Evolutionary conservation across 2,888 invertebrate species (phyloP), one percentile per base, ranked within the genome.

Genomic region (Standfussiana lucernea): DNA sequence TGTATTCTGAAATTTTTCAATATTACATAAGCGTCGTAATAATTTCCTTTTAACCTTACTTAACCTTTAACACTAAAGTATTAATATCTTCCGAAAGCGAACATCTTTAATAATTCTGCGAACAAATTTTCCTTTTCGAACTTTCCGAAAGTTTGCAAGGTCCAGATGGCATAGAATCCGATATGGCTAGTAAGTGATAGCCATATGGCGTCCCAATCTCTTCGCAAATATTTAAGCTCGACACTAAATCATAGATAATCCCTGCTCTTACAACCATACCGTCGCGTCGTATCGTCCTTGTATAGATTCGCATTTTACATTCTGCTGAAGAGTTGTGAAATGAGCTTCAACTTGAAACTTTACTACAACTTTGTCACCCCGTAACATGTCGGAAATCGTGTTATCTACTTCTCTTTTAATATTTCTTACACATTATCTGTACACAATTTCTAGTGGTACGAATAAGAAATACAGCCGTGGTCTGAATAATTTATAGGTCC

Each of bases 161-260:
- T 75, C 89, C 93, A 93, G 91, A 91, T 92, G 91, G 88, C 88
- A 78, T 82, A 79, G 77, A 85, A 87, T 87, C 84, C 85, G 83
- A 86, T 80, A 83, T 86, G 83, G 82, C 83, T 82, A 88, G 88
- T 90, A 89, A 91, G 89, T 79, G 75, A 75, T 84, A 86, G 90
- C 91, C 89, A 89, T 90, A 90, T 91, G 91, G 88, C 86, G 87
- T 74, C 86, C 77, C 73, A 72, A 77, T 81, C 77, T 82, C 75
- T 82, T 75, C 42, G 77, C 77, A 74, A 80, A 84, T 86, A 80
- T 86, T 86, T 79, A 80, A 83, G 24, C 45, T 72, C 18, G 50
- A 50, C 59, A 74, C 82, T 75, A 47, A 75, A 79, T 78, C 76
- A 75, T 77, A 69, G 37, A 45, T 72, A 42, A 73, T 53, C 65